Percentiles rank a stretch among this genome's conserved stretches.
Evolutionary conservation across 2,113 vertebrate species (phyloP).

Genomic region (Halichoeres trimaculatus): DNA sequence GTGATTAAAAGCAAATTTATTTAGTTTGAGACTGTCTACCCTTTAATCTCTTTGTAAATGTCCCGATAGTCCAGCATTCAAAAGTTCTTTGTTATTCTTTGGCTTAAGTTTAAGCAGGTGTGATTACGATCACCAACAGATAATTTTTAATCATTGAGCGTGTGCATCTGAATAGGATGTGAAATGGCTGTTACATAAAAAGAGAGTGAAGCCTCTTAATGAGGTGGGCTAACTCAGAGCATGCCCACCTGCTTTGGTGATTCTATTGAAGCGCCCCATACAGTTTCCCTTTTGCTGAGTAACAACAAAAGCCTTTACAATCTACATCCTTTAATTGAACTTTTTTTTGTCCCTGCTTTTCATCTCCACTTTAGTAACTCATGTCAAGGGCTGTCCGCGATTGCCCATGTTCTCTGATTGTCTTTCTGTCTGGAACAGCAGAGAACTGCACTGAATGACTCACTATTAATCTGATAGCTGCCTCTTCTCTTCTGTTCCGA

Average conservation of each 20-base stretch:
- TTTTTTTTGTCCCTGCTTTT: conserved; percentile 74
- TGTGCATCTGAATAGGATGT: conserved; percentile 82
- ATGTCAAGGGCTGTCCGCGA: conserved; percentile 74
- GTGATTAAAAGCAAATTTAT: conserved; percentile 88
- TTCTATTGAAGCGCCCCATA: conserved; percentile 79
- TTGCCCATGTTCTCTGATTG: conserved; percentile 72
- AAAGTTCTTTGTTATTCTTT: conserved; percentile 83
- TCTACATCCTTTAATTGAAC: conserved; percentile 80
- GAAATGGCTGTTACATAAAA: conserved; percentile 80
- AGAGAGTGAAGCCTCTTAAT: conserved; percentile 81
- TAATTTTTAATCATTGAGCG: conserved; percentile 84
- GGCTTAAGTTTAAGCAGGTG: conserved; percentile 84
- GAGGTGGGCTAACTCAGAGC: conserved; percentile 81
- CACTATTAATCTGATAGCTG: conserved; percentile 76
- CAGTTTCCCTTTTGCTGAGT: conserved; percentile 80
- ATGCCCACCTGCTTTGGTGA: conserved; percentile 82
- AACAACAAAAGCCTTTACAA: conserved; percentile 80
- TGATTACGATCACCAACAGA: conserved; percentile 83
- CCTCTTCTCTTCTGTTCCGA: conserved; percentile 67
- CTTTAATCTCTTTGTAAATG: conserved; percentile 85
- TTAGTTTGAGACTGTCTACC: conserved; percentile 83
- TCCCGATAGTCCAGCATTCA: conserved; percentile 79
- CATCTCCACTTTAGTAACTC: conserved; percentile 76
- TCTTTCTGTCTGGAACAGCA: conserved; percentile 70
- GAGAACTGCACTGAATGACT: conserved; percentile 65